phyloP scores from a whole-genome alignment of 1,140 invertebrate species.

The Orchesella cincta region DNA sequence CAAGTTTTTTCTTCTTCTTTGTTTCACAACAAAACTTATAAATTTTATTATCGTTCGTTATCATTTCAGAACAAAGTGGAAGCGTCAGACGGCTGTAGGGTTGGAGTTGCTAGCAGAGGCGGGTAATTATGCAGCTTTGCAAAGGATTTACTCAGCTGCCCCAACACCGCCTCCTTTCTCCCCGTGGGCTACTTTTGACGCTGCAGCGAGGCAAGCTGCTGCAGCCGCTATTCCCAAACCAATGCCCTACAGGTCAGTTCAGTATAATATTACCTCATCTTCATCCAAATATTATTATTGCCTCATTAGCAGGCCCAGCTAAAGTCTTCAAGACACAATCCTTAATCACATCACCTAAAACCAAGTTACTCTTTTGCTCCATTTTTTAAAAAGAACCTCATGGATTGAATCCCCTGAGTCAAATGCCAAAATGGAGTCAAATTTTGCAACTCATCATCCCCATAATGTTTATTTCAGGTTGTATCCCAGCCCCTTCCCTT shows the following conservation, averaged over 20 bases:
- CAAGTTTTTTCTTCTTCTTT: not conserved
- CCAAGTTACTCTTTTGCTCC: too few species aligned
- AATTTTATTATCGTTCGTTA: constrained; percentile 55
- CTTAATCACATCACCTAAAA: too few species aligned
- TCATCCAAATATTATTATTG: too few species aligned
- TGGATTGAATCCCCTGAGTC: too few species aligned
- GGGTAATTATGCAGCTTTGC: constrained; percentile 94
- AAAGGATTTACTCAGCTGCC: constrained; percentile 67
- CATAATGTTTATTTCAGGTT: constrained; percentile 53
- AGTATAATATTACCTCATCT: too few species aligned
- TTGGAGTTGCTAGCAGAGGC: constrained; percentile 93
- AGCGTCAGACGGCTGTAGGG: constrained; percentile 95
- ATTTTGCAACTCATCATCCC: not conserved
- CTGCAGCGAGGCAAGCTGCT: constrained; percentile 66
- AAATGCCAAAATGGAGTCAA: too few species aligned
- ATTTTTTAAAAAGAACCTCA: too few species aligned
- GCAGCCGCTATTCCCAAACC: constrained; percentile 80
- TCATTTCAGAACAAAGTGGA: constrained; percentile 99
- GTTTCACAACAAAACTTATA: too few species aligned
- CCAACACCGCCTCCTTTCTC: constrained; percentile 51
- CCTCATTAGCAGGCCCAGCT: too few species aligned
- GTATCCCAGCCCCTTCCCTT: constrained; percentile 63
- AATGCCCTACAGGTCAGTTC: constrained; percentile 69
- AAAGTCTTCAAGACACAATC: too few species aligned
- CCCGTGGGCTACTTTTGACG: constrained; percentile 45